Evolutionary conservation across 2,888 invertebrate genomes (phyloP).

Genomic region (Calliopum simillimum): DNA sequence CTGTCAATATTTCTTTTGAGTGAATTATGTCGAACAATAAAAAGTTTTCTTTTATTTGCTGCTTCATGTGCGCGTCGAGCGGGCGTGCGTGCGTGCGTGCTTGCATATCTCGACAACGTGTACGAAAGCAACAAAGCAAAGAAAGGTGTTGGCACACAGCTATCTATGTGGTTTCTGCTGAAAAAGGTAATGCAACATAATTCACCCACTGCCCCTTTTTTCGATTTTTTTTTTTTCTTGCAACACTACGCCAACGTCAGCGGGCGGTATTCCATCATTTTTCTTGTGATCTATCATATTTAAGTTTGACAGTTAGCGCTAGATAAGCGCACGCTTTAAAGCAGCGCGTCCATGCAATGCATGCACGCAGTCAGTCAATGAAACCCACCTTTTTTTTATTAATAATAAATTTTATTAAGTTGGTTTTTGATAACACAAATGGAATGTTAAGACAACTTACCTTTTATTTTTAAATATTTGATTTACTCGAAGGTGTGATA

Average conservation of each 20-base stretch:
- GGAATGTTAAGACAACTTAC: constrained; percentile 7
- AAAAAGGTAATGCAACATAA: constrained; percentile 15
- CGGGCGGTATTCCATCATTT: constrained; percentile 37
- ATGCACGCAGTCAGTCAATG: constrained; percentile 4
- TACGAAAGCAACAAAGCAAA: no score
- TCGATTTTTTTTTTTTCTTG: background rate
- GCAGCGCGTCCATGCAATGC: no score
- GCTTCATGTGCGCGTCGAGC: background rate
- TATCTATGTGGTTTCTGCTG: no score
- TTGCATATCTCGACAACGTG: background rate
- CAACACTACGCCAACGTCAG: background rate
- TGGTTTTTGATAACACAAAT: background rate
- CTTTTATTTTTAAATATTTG: constrained; percentile 9
- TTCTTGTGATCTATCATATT: constrained; percentile 38
- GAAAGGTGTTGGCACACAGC: no score
- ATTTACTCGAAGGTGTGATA: constrained; percentile 14
- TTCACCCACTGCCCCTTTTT: background rate
- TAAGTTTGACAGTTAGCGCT: constrained; percentile 35
- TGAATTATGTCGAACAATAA: constrained; percentile 6
- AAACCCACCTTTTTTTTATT: constrained; percentile 9
- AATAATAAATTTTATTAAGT: constrained; percentile 4
- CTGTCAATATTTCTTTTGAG: constrained; percentile 7
- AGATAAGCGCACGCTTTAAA: constrained; percentile 1
- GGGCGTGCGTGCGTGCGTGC: background rate
- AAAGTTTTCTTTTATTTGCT: background rate